phyloP scores from a whole-genome alignment of 2,888 invertebrate genomes.

The Drosophila mimetica region DNA sequence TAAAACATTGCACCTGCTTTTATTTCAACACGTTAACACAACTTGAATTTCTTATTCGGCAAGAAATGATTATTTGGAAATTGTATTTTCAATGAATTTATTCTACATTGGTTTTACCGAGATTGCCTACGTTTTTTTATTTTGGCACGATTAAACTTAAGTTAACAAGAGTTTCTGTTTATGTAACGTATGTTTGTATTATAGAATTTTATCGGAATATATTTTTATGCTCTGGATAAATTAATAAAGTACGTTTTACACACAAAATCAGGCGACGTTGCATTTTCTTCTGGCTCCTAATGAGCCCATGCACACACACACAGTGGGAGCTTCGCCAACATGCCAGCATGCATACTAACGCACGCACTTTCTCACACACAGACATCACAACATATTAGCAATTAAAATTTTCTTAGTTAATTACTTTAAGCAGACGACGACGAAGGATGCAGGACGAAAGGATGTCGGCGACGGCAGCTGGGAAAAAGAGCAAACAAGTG shows the following conservation, averaged over 20 bases:
- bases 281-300: slow-evolving; percentile 61
- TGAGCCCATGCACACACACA: slow-evolving; percentile 57
- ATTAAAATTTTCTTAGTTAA: slow-evolving; percentile 84
- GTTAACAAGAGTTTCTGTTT: too few species aligned
- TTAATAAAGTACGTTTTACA: too few species aligned
- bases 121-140: too few species aligned
- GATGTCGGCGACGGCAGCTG: slow-evolving; percentile 22
- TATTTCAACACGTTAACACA: not conserved
- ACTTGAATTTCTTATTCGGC: too few species aligned
- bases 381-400: slow-evolving; percentile 83
- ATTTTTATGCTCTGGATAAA: too few species aligned
- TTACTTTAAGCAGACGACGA: slow-evolving; percentile 82
- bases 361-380: slow-evolving; percentile 46
- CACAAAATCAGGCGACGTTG: slow-evolving; percentile 57
- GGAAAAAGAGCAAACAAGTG: slow-evolving; percentile 54
- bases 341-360: slow-evolving; percentile 45
- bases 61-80: too few species aligned
- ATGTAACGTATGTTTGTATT: too few species aligned
- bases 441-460: slow-evolving; percentile 29
- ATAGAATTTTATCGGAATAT: too few species aligned
- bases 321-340: slow-evolving; percentile 9
- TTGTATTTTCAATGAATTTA: too few species aligned
- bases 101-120: too few species aligned
- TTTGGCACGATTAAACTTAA: too few species aligned
- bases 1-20: not conserved